Base-by-base conservation (phyloP, 2,797 vertebrate genomes). In the Microctenopoma steveboyesi region DNA sequence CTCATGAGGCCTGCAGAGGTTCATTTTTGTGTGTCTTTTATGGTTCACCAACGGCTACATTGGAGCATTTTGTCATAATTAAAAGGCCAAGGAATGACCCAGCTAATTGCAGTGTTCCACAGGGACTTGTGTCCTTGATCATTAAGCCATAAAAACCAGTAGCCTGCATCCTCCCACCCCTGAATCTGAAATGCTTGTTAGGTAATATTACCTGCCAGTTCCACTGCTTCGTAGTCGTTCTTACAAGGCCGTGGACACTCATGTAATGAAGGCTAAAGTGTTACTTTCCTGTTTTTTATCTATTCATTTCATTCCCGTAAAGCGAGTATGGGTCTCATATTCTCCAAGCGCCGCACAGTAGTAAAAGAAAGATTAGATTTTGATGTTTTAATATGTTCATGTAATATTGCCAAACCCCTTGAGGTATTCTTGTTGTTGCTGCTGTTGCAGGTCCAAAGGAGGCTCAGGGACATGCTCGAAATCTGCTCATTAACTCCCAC, bases 401-500 rank as follows among this genome's bases (percentile, higher is more conserved):
- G 51, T 51, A 42, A 12, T 25, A 37, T 27, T 63, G 52, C 58
- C 67, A 75, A 69, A 60, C 18, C 15, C 42, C 57, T 67, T 75
- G 46, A 84, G 75, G 66, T 79, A 7, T 63, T 57, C 5, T 69
- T 63, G 5, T 7, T 47, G 46, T 69, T 83, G 60, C 58, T 79
- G 28, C 77, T 33, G 71, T 81, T 92, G 61, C 90, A 99, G 98
- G 95, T 92, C 95, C 96, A 72, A 88, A 89, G 70, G 93, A 96
- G 89, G 94, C 95, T 53, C 91, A 96, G 80, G 94, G 94, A 68
- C 94, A 96, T 2, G 79, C 90, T 81, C 94, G 84, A 25, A 90
- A 95, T 60, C 94, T 98, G 82, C 93, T 95, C 80, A 93, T 99
- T 85, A 95, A 85, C 81, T 96, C 96, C 70, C 86, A 90, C 74